Conservation (phyloP, 1,140 invertebrate genomes). For the Phymorhynchus buccinoides region DNA sequence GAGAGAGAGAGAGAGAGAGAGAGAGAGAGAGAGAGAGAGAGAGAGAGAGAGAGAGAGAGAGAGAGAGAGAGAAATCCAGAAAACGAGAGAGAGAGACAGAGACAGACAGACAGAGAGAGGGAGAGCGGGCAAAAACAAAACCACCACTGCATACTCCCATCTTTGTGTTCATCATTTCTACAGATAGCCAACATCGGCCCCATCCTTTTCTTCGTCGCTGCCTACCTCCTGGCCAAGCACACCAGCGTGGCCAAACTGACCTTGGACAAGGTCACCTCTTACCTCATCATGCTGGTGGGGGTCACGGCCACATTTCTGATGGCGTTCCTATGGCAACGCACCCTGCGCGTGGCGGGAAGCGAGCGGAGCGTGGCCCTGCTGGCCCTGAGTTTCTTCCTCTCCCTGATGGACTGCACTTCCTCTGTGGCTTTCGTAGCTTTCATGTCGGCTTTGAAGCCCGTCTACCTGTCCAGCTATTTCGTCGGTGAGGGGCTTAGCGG, state of each 20-base stretch:
- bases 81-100: neutral
- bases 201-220: slow-evolving; percentile 77
- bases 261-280: slow-evolving; percentile 77
- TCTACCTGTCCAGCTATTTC: slow-evolving; percentile 81
- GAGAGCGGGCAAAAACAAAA: neutral
- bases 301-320: slow-evolving; percentile 80
- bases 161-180: neutral
- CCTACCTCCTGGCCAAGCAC: slow-evolving; percentile 74
- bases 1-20: slow-evolving; percentile 7
- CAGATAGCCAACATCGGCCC: slow-evolving; percentile 90
- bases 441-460: slow-evolving; percentile 84
- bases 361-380: slow-evolving; percentile 83
- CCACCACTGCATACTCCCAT: too few relatives aligned
- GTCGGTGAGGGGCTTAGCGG: slow-evolving; percentile 88
- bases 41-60: neutral
- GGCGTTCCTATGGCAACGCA: slow-evolving; percentile 83
- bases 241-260: slow-evolving; percentile 5
- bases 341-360: slow-evolving; percentile 75
- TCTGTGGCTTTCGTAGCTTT: slow-evolving; percentile 92
- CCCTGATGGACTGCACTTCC: slow-evolving; percentile 91
- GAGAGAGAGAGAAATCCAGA: neutral
- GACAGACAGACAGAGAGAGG: neutral
- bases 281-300: slow-evolving; percentile 80
- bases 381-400: slow-evolving; percentile 83
- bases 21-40: neutral